phyloP scores from a whole-genome alignment of 1,140 invertebrate species.

The Melipona quadrifasciata region DNA sequence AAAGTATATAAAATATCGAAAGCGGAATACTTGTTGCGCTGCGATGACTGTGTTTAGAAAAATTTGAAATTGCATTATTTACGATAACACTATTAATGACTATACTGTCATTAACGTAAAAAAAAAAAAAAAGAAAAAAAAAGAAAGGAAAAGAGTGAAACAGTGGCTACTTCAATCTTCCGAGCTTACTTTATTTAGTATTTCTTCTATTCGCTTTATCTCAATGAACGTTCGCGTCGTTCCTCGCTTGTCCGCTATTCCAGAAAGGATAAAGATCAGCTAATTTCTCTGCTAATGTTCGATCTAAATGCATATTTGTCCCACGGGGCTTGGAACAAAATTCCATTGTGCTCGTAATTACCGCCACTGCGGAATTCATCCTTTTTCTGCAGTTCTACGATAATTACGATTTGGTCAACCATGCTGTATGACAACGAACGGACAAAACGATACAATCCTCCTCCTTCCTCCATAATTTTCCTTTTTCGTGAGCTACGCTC shows the following conservation, averaged over 20 bases:
- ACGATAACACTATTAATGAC: too few relatives aligned
- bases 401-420: neutral
- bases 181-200: neutral
- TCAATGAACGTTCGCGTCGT: conserved; percentile 1
- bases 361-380: neutral
- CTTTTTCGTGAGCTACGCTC: neutral
- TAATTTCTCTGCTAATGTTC: conserved; percentile 57
- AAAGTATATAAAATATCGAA: too few relatives aligned
- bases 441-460: neutral
- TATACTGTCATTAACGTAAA: too few relatives aligned
- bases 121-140: neutral
- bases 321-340: conserved; percentile 45
- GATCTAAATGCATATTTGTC: conserved; percentile 59
- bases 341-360: conserved; percentile 26
- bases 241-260: conserved; percentile 20
- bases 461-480: neutral
- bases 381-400: neutral
- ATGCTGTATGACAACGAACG: neutral
- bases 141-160: neutral
- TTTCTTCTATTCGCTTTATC: conserved; percentile 23
- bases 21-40: too few relatives aligned
- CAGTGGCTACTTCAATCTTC: neutral
- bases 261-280: conserved; percentile 50
- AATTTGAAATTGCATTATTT: too few relatives aligned
- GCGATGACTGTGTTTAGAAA: too few relatives aligned